Conservation (phyloP, 2,113 vertebrate species). For the Gopherus evgoodei region DNA sequence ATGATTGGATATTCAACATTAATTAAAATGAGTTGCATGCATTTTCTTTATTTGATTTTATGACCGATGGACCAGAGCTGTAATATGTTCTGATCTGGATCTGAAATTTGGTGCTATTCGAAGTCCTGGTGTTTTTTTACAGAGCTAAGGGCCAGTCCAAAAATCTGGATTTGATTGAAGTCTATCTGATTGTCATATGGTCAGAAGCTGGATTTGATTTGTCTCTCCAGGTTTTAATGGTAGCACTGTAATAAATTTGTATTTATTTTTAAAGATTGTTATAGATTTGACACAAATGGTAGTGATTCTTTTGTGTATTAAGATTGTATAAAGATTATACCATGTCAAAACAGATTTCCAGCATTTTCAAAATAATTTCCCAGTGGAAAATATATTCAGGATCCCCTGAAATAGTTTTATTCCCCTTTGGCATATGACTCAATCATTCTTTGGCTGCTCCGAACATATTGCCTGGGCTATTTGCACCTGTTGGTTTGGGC, state of each 20-base stretch:
- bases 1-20: neutral
- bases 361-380: constrained; percentile 14
- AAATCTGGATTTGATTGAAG: neutral
- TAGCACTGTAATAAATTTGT: neutral
- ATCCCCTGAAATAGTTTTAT: neutral
- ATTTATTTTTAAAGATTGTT: neutral
- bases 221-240: neutral
- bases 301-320: neutral
- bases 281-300: neutral
- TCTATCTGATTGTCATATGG: neutral
- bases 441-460: neutral
- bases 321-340: neutral
- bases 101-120: neutral
- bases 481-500: neutral
- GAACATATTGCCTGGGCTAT: neutral
- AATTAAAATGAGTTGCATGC: neutral
- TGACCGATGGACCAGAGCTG: neutral
- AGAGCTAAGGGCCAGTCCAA: neutral
- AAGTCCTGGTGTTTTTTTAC: neutral
- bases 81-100: neutral
- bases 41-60: neutral
- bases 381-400: neutral
- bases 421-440: neutral
- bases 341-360: neutral
- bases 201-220: neutral